Evolutionary conservation across 2,888 invertebrate species (phyloP), one percentile per base, ranked within the genome.

Genomic region (Drosophila eohydei): DNA sequence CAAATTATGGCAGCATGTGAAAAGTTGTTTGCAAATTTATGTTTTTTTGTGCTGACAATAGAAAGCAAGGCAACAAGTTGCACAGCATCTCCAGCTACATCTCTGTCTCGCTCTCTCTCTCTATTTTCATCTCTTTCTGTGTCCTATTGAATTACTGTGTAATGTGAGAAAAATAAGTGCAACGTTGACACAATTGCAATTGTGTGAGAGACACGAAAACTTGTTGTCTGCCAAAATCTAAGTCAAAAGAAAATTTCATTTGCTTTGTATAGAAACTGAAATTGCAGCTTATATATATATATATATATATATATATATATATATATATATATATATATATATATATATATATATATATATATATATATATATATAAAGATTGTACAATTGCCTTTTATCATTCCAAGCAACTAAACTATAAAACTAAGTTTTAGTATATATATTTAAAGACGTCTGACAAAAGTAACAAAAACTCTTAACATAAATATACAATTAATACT

Each of bases 161-260:
- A 77, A 88, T 88, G 88, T 86, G 86, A 80, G 88, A 83, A 83
- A 85, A 79, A 66, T 65, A 80, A 83, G 57, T 86, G 88, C 83
- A 83, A 64, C 67, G 84, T 62, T 86, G 83, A 66, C 86, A 88
- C 86, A 86, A 86, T 86, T 83, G 83, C 57, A 58, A 64, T 62
- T 68, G 61, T 54, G 55, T 48, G 65, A 73, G 44, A 50, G 40
- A 50, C 16, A 50, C 32, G 16, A 50, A 32, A 21, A 21, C 50
- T 26, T 26, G 38, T 44, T 52, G 52, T 55, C 51, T 44, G 28
- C 48, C 57, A 44, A 69, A 60, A 74, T 30, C 38, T 21, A 74
- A 38, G 34, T 54, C 67, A 59, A 70, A 56, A 8, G 44, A 51
- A 46, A 71, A 71, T 36, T 75, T 30, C 30, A 54, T 14, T 50